Evolutionary conservation across 2,797 vertebrate genomes (phyloP).

Genomic region (Cetoscarus ocellatus): DNA sequence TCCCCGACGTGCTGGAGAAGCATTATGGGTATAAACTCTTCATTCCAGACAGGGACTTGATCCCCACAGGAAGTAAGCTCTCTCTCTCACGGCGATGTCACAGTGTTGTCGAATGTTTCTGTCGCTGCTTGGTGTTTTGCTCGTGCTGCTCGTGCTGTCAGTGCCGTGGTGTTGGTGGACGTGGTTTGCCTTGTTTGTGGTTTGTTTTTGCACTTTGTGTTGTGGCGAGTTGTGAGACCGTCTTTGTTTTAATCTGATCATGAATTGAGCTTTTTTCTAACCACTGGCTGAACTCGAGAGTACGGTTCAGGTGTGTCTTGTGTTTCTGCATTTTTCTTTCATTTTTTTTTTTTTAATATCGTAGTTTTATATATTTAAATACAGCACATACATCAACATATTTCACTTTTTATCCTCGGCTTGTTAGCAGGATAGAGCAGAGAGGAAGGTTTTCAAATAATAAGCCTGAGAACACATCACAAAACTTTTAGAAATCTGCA

Average conservation of each 20-base stretch:
- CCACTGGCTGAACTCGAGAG: constrained; percentile 19
- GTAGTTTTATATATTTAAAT: too few relatives aligned
- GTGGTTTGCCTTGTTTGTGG: constrained; percentile 61
- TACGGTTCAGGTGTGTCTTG: constrained; percentile 25
- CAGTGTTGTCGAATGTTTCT: constrained; percentile 70
- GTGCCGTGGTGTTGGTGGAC: constrained; percentile 39
- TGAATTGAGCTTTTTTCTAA: constrained; percentile 34
- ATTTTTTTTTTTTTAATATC: not conserved
- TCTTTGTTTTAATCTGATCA: constrained; percentile 38
- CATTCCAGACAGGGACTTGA: constrained; percentile 99
- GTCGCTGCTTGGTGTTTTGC: constrained; percentile 68
- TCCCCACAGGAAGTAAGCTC: constrained; percentile 98
- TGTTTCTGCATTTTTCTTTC: not conserved
- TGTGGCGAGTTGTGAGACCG: constrained; percentile 39
- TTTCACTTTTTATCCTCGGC: not conserved
- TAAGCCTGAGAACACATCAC: not conserved
- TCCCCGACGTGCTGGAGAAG: constrained; percentile 98
- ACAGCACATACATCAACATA: not conserved
- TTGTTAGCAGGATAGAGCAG: not conserved
- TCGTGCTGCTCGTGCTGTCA: constrained; percentile 57
- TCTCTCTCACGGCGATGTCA: constrained; percentile 75
- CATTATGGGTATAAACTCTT: constrained; percentile 99
- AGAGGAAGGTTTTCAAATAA: not conserved
- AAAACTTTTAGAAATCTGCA: not conserved
- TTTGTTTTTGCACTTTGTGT: constrained; percentile 63